Evolutionary conservation across 2,888 invertebrate genomes (phyloP).

Genomic region (Idaea biselata): DNA sequence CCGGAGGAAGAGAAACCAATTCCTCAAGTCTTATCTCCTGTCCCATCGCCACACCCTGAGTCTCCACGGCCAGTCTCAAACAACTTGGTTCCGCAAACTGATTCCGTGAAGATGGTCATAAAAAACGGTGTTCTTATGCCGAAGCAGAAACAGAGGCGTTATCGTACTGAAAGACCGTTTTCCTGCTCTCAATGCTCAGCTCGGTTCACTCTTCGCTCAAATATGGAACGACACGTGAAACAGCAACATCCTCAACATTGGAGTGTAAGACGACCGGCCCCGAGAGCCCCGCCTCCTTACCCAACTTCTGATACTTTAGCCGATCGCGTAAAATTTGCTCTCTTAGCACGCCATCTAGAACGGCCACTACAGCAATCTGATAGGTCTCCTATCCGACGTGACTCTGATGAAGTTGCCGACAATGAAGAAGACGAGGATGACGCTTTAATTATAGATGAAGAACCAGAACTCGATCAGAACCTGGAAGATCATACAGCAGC

Average conservation of each 20-base stretch:
- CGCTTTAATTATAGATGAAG: slow-evolving; percentile 85
- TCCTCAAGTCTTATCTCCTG: slow-evolving; percentile 58
- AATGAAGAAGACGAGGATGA: slow-evolving; percentile 85
- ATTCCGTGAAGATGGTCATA: slow-evolving; percentile 92
- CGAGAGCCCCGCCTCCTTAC: slow-evolving; percentile 68
- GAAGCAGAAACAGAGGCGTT: slow-evolving; percentile 94
- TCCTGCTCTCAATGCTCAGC: slow-evolving; percentile 95
- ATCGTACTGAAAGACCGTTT: slow-evolving; percentile 94
- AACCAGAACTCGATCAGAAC: slow-evolving; percentile 59
- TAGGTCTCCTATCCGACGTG: slow-evolving; percentile 63
- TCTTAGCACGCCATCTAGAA: slow-evolving; percentile 89
- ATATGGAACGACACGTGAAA: slow-evolving; percentile 96
- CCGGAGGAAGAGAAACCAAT: slow-evolving; percentile 78
- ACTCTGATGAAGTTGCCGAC: slow-evolving; percentile 81
- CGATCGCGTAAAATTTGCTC: slow-evolving; percentile 85
- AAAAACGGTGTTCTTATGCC: slow-evolving; percentile 95
- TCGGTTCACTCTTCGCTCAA: slow-evolving; percentile 93
- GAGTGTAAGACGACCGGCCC: slow-evolving; percentile 86
- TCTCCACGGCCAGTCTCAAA: slow-evolving; percentile 74
- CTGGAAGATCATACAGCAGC: slow-evolving; percentile 68
- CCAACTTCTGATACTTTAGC: slow-evolving; percentile 55
- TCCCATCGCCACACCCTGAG: slow-evolving; percentile 72
- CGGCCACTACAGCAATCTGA: slow-evolving; percentile 72
- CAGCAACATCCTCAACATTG: slow-evolving; percentile 96
- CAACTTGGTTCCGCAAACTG: slow-evolving; percentile 68